phyloP scores from a whole-genome alignment of 2,113 vertebrate genomes.

The Gadus macrocephalus region DNA sequence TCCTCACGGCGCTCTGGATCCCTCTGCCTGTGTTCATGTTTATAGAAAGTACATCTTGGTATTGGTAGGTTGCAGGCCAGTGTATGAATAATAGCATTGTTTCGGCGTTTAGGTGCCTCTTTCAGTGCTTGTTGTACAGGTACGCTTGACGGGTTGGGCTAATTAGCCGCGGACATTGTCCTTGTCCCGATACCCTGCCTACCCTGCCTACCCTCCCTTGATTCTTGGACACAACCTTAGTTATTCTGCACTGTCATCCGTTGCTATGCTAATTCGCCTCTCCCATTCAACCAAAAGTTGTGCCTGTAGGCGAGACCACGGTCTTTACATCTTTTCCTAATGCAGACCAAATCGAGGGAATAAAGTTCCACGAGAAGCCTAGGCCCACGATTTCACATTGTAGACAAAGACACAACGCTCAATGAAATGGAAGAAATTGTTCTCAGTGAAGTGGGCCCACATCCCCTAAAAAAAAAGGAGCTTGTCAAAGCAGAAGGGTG shows the following conservation, averaged over 20 bases:
- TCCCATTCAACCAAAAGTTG: constrained; percentile 14
- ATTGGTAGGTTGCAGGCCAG: too few relatives aligned
- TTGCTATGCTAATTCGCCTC: constrained; percentile 53
- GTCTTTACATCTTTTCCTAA: constrained; percentile 31
- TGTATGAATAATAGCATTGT: too few relatives aligned
- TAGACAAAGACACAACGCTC: not conserved
- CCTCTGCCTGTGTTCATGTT: not conserved
- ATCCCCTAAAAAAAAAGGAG: constrained; percentile 7
- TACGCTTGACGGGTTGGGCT: constrained; percentile 66
- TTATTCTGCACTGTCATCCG: constrained; percentile 29
- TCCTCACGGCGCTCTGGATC: not conserved
- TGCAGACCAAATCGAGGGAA: not conserved
- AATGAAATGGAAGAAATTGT: constrained; percentile 34
- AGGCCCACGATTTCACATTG: constrained; percentile 24
- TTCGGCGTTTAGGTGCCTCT: too few relatives aligned
- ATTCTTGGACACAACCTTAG: constrained; percentile 53
- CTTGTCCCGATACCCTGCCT: constrained; percentile 4
- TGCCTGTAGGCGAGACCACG: not conserved
- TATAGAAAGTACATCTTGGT: too few relatives aligned
- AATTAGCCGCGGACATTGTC: constrained; percentile 59
- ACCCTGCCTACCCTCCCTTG: not conserved
- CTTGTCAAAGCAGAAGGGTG: constrained; percentile 20
- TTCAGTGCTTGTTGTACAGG: constrained; percentile 10
- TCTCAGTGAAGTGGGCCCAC: constrained; percentile 7
- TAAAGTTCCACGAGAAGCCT: not conserved